Conservation (phyloP, 92 coral and sea anemone species). For the Phymanthus crucifer region DNA sequence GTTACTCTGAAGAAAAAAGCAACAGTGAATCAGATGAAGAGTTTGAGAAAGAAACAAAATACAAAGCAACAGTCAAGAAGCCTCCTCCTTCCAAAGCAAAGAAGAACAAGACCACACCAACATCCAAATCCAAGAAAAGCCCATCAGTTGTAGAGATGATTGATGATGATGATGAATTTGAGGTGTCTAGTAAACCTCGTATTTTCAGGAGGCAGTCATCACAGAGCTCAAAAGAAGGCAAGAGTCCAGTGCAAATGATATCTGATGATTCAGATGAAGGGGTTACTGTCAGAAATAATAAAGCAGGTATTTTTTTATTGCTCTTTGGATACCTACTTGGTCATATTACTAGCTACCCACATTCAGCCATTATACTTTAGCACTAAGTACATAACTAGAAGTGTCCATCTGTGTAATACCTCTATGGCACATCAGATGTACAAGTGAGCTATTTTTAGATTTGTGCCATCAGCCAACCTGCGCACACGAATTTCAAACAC, state of each 20-base stretch:
- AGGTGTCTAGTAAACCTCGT: constrained; percentile 43
- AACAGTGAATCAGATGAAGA: constrained; percentile 53
- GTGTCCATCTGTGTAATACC: too few relatives aligned
- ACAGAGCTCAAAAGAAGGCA: constrained; percentile 1
- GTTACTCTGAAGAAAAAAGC: constrained; percentile 35
- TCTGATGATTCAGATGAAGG: constrained; percentile 62
- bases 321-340: too few relatives aligned
- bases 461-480: too few relatives aligned
- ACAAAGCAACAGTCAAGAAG: constrained; percentile 27
- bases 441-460: too few relatives aligned
- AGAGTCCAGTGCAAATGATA: constrained; percentile 18
- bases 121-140: constrained; percentile 22
- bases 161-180: constrained; percentile 73
- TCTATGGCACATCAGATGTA: too few relatives aligned
- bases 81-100: not conserved
- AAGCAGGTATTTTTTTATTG: not conserved
- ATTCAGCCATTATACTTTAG: too few relatives aligned
- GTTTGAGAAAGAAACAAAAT: constrained; percentile 32
- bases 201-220: constrained; percentile 36
- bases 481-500: too few relatives aligned
- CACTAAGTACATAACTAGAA: too few relatives aligned
- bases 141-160: constrained; percentile 41
- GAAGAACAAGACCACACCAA: not conserved
- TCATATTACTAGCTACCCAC: too few relatives aligned
- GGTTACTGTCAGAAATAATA: constrained; percentile 9